Evolutionary conservation across 2,888 invertebrate species (phyloP).

Genomic region (Hymenopus coronatus): DNA sequence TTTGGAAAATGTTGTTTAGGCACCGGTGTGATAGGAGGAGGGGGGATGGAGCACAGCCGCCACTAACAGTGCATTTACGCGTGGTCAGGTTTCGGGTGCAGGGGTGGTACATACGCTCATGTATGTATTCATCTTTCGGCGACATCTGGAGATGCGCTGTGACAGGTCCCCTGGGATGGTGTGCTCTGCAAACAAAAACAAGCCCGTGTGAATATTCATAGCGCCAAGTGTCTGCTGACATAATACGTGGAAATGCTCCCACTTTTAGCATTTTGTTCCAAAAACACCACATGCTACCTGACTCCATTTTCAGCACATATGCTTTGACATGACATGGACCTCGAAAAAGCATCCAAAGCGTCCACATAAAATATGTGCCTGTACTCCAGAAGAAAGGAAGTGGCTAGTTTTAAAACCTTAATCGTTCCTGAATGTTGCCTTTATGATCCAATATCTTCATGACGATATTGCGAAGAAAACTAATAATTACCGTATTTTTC

Average conservation of each 20-base stretch:
- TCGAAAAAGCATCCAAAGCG: not conserved
- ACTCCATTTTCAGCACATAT: not conserved
- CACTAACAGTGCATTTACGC: not conserved
- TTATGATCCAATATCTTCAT: no score
- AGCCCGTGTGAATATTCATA: not conserved
- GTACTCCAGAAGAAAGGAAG: no score
- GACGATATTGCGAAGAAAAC: no score
- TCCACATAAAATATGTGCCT: no score
- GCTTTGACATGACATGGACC: not conserved
- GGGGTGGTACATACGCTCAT: not conserved
- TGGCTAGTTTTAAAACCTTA: no score
- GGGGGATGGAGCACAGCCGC: not conserved
- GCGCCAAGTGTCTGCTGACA: not conserved
- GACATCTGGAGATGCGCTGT: not conserved
- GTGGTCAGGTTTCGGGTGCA: not conserved
- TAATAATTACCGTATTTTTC: no score
- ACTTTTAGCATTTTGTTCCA: not conserved
- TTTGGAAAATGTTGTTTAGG: no score
- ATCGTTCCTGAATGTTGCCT: no score
- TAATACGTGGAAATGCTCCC: not conserved
- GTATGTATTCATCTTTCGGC: not conserved
- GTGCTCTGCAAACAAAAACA: not conserved
- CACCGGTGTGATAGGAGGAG: no score
- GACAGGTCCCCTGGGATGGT: not conserved
- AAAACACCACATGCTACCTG: not conserved